Conservation (phyloP, 2,888 invertebrate species). For the Hyles lineata region DNA sequence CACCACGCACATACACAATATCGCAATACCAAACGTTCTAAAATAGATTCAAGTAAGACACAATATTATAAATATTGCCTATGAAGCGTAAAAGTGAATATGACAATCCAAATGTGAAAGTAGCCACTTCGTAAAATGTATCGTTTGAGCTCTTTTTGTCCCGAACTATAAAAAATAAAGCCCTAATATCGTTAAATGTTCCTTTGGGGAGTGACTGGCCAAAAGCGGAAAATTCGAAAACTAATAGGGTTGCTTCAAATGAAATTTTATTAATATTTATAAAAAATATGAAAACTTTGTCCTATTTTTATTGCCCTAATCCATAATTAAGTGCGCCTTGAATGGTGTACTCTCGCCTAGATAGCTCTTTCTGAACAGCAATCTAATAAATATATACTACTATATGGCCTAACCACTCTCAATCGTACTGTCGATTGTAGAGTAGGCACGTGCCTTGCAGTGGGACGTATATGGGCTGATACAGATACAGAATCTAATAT, state of each 20-base stretch:
- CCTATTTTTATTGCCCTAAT: neutral
- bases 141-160: constrained; percentile 76
- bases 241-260: constrained; percentile 56
- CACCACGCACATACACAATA: no score
- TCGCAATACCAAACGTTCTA: neutral
- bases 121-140: constrained; percentile 76
- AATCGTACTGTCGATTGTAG: no score
- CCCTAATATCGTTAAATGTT: constrained; percentile 84
- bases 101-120: constrained; percentile 64
- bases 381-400: no score
- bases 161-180: constrained; percentile 85
- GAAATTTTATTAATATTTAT: neutral
- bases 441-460: no score
- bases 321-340: neutral
- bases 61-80: constrained; percentile 30
- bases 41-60: neutral
- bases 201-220: constrained; percentile 83
- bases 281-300: no score
- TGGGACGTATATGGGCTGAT: no score
- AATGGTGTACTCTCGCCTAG: no score
- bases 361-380: no score
- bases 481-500: no score
- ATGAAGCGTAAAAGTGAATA: constrained; percentile 54
- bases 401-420: no score
- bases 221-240: constrained; percentile 67